Evolutionary conservation across 1,140 invertebrate species (phyloP), one percentile per base, ranked within the genome.

Genomic region (Proctacanthus coquilletti): DNA sequence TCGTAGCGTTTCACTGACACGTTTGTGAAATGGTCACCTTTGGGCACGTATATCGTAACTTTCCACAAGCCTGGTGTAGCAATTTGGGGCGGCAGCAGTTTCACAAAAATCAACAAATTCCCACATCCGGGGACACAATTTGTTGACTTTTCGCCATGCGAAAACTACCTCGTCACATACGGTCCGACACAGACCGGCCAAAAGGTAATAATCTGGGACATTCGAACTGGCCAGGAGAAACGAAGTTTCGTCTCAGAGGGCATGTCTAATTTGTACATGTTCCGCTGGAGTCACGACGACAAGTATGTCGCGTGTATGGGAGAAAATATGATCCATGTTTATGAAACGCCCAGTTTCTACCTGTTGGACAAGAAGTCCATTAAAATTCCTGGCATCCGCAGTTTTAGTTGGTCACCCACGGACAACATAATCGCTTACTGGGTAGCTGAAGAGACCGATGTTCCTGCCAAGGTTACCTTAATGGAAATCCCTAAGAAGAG

Each of bases 391-490:
- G 88, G 86, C 23, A 87, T 96, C 34, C 74, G 83, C 45, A 91
- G 96, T 55, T 98, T 98, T 60, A 83, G 81, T 45, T 99, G 94
- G 94, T 97, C 92, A 11, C 94, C 96, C 1, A 88, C 89, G 9
- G 89, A 97, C 52, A 96, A 96, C 53, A 71, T 91, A 19, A 72
- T 99, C 20, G 92, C 92, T 4, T 98, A 96, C 57, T 99, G 94
- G 92, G 87, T 96, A n/a, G 87, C 88, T 13, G 95, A 98, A 66
- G 84, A 96, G 50, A 88, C 91, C 56, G 84, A 82, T 46, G 86
- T 92, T 4, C 85, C 84, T 21, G 84, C 85, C 9, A 67, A 83
- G 47, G 84, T 88, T 4, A 86, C 80, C 0, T 66, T 91, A 1
- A 65, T 87, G 25, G 84, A 89, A 65, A 74, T 89, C 33, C 85